Base-by-base conservation (phyloP, 2,888 invertebrate species). In the Tinea trinotella region DNA sequence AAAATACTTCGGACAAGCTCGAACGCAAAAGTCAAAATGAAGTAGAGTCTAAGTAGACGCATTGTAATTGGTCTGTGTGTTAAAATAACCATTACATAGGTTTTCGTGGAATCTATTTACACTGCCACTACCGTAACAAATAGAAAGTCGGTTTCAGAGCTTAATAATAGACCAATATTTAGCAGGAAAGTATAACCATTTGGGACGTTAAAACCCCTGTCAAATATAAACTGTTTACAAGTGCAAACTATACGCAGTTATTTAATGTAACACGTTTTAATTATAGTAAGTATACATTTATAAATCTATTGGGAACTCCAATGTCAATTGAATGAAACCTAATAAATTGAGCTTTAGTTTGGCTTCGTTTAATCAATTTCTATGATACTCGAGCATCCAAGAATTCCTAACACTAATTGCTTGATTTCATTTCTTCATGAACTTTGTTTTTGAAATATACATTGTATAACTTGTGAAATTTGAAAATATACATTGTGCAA, bases 31-130 rank as follows among this genome's bases (percentile, higher is more conserved):
- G n/a, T n/a, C n/a, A n/a, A n/a, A n/a, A n/a, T n/a, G n/a, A n/a
- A n/a, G n/a, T n/a, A n/a, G n/a, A n/a, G n/a, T n/a, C n/a, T n/a
- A n/a, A n/a, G n/a, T n/a, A n/a, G n/a, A n/a, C n/a, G n/a, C n/a
- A n/a, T n/a, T n/a, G n/a, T n/a, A n/a, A 24, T 24, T 24, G 6
- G 24, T 2, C 15, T 40, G n/a, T 13, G 13, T n/a, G 40, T 40
- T 40, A 40, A 40, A 40, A 40, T 40, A 40, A 40, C 40, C 40
- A 40, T 40, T 40, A 40, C 40, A 40, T 15, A 40, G 40, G 40
- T 40, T 40, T 40, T 40, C 40, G 40, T 15, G 40, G 40, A 40
- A 40, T n/a, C 40, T 40, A 40, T 40, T 40, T 40, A 15, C 40
- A 40, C 46, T 4, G 46, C 44, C 3, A 15, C 9, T 3, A 44